These are phyloP conservation scores for Tapera naevia DNA, from an alignment of 2,797 vertebrate species.

Conservation along the genomic window DNA sequence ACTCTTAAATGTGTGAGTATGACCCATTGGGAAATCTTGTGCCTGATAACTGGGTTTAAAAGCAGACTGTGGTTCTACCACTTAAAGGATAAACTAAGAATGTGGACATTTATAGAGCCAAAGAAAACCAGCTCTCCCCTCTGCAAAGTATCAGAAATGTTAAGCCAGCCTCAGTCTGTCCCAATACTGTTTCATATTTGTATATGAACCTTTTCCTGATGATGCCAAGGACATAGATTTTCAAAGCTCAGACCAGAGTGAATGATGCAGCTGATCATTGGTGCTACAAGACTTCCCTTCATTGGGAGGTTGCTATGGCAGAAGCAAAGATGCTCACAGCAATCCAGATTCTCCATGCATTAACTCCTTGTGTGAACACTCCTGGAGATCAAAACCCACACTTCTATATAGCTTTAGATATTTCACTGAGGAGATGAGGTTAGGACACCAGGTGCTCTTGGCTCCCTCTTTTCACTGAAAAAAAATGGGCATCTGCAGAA, in stretches of 20 bases:
- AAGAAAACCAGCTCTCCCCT: neutral
- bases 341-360: neutral
- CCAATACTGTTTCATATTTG: neutral
- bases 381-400: neutral
- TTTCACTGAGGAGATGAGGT: neutral
- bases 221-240: neutral
- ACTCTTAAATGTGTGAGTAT: neutral
- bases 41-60: neutral
- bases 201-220: neutral
- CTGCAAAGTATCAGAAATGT: neutral
- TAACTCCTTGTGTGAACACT: neutral
- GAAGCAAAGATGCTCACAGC: neutral
- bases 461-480: neutral
- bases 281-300: neutral
- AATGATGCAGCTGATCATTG: neutral
- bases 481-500: neutral
- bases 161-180: neutral
- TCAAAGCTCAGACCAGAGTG: neutral
- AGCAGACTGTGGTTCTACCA: neutral
- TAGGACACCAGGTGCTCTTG: neutral
- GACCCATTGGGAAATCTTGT: neutral
- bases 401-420: neutral
- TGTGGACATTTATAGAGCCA: neutral
- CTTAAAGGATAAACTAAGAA: neutral
- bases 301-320: neutral